These are phyloP conservation scores for Centrocercus urophasianus DNA, from an alignment of 2,113 vertebrate species.

Conservation along the genomic window DNA sequence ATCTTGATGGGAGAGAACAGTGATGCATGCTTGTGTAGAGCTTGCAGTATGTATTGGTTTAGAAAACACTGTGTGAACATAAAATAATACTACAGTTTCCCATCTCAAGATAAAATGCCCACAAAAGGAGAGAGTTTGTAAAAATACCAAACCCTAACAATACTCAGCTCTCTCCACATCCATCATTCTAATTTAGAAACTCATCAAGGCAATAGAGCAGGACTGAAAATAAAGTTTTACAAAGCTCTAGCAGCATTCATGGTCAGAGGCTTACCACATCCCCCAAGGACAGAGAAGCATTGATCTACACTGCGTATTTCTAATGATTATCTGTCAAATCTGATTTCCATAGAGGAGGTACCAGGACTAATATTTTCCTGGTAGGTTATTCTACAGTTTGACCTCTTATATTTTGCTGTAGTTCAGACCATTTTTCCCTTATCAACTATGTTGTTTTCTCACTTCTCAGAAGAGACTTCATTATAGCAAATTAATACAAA, in stretches of 20 bases:
- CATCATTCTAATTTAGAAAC: background rate
- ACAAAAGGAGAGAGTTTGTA: background rate
- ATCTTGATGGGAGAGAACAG: background rate
- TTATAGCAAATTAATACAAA: background rate
- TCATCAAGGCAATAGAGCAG: background rate
- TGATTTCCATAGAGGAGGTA: background rate
- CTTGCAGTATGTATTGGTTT: background rate
- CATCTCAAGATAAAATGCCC: background rate
- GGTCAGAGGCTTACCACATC: background rate
- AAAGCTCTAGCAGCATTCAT: background rate
- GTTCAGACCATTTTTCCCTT: background rate
- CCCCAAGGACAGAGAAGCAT: background rate
- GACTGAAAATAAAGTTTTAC: background rate
- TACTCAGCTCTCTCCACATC: background rate
- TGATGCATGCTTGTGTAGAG: background rate
- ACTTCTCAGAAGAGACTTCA: background rate
- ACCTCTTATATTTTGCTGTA: background rate
- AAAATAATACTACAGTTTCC: background rate
- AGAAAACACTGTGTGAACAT: background rate
- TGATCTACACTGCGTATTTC: background rate
- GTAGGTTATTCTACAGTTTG: background rate
- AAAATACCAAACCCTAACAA: background rate
- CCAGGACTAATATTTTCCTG: background rate
- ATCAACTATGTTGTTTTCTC: background rate
- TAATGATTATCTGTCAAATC: constrained; percentile 27